Evolutionary conservation across 2,797 vertebrate species (phyloP), one percentile per base, ranked within the genome.

Genomic region (Semaprochilodus insignis): DNA sequence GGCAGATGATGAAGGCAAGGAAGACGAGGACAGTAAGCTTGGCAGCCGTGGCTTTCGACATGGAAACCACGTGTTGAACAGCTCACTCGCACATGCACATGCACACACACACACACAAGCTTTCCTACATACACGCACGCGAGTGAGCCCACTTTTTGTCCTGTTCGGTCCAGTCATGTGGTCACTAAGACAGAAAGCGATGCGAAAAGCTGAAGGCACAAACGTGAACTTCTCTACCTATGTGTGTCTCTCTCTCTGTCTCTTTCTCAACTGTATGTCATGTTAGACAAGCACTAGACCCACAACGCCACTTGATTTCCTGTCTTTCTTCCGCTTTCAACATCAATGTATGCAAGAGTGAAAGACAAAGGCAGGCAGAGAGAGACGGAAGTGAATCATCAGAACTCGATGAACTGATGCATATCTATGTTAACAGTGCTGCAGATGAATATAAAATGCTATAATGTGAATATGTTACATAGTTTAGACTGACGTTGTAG

Each of bases 1-100:
- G 95, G 86, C 95, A 96, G 85, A 98, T 87, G 91, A 97, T 95
- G 84, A 97, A 94, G 74, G 89, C 67, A 1, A 94, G 88, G 87
- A 96, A 90, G 88, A 97, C 82, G 83, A 95, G 93, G 55, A 95
- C 77, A 80, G 92, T 54, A 84, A 98, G 93, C 93, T 96, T 97
- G 81, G 91, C 85, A 76, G 95, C 73, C 5, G 88, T 89, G 51
- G 91, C 87, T 89, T 92, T 95, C 83, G 93, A 90, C 95, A 96
- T 95, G 77, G 90, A 90, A 85, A 77, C 57, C 89, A 88, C 74
- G 71, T 82, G 77, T 79, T 63, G 23, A 44, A 79, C 67, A 86
- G 23, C 57, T 59, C 16, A 17, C 36, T 40, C n/a, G 17, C 60
- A 52, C 51, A n/a, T 44, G 8, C 36, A 31, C n/a, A 63, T 23